Conservation (phyloP, 2,113 vertebrate genomes). For the Cranoglanis bouderius region DNA sequence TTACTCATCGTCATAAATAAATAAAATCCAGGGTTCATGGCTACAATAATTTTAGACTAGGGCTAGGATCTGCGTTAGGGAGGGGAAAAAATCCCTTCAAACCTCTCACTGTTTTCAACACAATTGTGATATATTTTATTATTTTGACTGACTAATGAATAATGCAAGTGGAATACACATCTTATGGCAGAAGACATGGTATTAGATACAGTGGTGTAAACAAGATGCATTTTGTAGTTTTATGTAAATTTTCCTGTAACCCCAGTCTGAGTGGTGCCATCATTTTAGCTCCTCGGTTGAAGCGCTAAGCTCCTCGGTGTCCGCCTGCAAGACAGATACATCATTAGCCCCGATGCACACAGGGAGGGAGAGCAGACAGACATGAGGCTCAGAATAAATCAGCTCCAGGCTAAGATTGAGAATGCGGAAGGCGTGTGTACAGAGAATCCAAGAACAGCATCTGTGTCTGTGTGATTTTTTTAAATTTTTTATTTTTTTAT, state of each 20-base stretch:
- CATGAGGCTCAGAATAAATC: constrained; percentile 22
- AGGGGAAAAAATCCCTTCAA: neutral
- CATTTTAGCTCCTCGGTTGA: constrained; percentile 49
- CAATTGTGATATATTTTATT: neutral
- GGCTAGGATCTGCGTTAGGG: neutral
- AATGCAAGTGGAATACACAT: neutral
- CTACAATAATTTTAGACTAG: neutral
- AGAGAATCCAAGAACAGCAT: neutral
- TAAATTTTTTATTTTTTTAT: neutral
- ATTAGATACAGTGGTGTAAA: constrained; percentile 16
- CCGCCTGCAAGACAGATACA: constrained; percentile 46
- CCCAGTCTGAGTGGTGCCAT: constrained; percentile 23
- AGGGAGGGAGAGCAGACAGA: neutral
- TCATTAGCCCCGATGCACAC: constrained; percentile 22
- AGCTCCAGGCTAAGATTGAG: neutral
- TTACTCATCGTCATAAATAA: neutral
- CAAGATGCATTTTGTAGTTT: constrained; percentile 5
- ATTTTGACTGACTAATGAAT: constrained; percentile 17
- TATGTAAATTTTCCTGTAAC: neutral
- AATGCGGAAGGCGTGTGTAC: neutral
- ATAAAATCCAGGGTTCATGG: neutral
- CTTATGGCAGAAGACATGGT: neutral
- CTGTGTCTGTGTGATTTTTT: neutral
- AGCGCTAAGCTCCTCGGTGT: constrained; percentile 38
- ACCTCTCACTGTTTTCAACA: neutral